Base-by-base conservation (phyloP, 2,113 vertebrate species). In the Oncorhynchus mykiss region DNA sequence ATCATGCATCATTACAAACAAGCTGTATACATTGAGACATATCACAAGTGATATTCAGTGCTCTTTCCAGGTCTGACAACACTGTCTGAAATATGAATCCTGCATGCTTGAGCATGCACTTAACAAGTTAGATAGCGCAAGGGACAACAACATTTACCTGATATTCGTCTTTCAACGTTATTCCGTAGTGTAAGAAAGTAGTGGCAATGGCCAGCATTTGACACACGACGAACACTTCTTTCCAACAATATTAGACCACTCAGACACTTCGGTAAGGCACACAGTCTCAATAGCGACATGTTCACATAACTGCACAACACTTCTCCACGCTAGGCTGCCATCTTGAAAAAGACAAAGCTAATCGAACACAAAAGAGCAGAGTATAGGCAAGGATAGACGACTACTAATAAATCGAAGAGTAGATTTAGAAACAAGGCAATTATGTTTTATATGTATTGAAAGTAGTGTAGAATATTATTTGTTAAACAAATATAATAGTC, bases 261-360 rank as follows among this genome's bases (percentile, higher is more conserved):
- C 11, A 91, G 27, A 72, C 75, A 78, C 68, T 84, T 90, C 1
- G 88, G 57, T 49, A 91, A 87, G 70, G 88, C 82, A 83, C 88
- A 90, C 0, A 91, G 67, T 82, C 91, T 88, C 14, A 94, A 82
- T 25, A 94, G 85, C 31, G 92, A 93, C 94, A 95, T 95, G 86
- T 91, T 92, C 84, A 89, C 87, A 88, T 88, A 68, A 82, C 88
- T 89, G 81, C 93, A 79, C 88, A 89, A 82, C 2, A 12, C 75
- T 81, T 20, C 78, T n/a, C 48, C 85, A 57, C 86, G 84, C 85
- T 71, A 74, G 59, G 92, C 78, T 2, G 91, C 91, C 94, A 95
- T 95, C 51, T 92, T 91, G 64, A 72, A 82, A 0, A 1, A 94
- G 92, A 87, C 94, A 49, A 45, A 73, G 70, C 62, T 78, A 88